Percentiles rank a stretch among this genome's conserved stretches.
phyloP scores from a whole-genome alignment of 2,888 invertebrate species.

The Odontocolon sp. region DNA sequence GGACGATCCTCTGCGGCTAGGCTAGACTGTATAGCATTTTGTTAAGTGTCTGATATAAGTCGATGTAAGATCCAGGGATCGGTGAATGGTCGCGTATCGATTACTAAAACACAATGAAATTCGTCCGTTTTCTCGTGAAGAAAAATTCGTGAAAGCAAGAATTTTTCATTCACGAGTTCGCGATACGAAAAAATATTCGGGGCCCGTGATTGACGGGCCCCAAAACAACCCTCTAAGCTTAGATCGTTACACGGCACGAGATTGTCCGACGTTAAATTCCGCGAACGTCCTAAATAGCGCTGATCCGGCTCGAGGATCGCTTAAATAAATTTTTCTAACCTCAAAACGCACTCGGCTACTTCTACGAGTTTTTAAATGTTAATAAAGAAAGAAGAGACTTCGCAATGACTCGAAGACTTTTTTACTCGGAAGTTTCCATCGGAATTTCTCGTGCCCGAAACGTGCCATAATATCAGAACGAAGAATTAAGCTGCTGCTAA shows the following conservation, averaged over 20 bases:
- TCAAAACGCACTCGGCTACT: constrained; percentile 20
- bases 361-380: background rate
- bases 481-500: constrained; percentile 45
- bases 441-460: constrained; percentile 68
- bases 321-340: constrained; percentile 48
- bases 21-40: constrained; percentile 46
- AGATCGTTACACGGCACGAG: constrained; percentile 51
- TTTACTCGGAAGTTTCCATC: constrained; percentile 62
- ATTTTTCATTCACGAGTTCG: constrained; percentile 20
- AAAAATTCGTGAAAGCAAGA: constrained; percentile 3
- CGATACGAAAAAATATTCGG: constrained; percentile 32
- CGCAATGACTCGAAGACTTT: constrained; percentile 12
- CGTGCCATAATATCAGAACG: constrained; percentile 76
- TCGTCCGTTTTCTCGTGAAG: constrained; percentile 34
- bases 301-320: too few species aligned
- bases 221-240: constrained; percentile 36
- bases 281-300: constrained; percentile 2
- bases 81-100: constrained; percentile 10
- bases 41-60: constrained; percentile 50
- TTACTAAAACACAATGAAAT: constrained; percentile 7
- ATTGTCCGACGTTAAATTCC: constrained; percentile 30
- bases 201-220: constrained; percentile 13
- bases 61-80: constrained; percentile 45
- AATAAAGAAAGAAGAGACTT: constrained; percentile 1
- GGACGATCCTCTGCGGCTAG: constrained; percentile 35